Evolutionary conservation across 2,113 vertebrate species (phyloP), one percentile per base, ranked within the genome.

Genomic region (Otolemur garnettii): DNA sequence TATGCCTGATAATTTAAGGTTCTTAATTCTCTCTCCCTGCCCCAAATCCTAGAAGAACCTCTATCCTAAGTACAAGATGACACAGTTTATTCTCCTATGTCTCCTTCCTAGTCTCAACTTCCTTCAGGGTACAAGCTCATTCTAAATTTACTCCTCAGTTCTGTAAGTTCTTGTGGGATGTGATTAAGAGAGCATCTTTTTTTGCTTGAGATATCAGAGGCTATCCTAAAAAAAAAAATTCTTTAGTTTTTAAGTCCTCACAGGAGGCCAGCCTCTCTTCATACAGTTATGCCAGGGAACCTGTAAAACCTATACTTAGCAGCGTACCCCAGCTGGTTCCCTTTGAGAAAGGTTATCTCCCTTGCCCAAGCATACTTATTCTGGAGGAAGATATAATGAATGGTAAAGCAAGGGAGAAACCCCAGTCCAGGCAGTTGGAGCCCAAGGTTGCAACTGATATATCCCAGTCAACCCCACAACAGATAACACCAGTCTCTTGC

Each of bases 231-330:
- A 53, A 81, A 82, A 90, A 66, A 57, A 83, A 19, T 50, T 80
- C 30, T 91, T 80, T 24, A 35, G 50, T 74, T 89, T 94, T 89
- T 92, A 86, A 57, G 28, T 86, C 60, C 62, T 88, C 80, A n/a
- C 18, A 50, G 22, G 60, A 88, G 38, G 8, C 30, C 66, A 92
- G 42, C 50, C 64, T 88, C 60, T 87, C 53, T 81, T 55, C 28
- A 8, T 60, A 21, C 55, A 85, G n/a, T 28, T 17, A n/a, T 87
- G 15, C n/a, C 71, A 83, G 24, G 24, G 71, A 89, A 83, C 71
- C 22, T 84, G 4, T 93, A 71, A 93, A 83, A 69, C 55, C 38
- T n/a, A 5, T 71, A 62, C 26, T n/a, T n/a, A 78, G 64, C 26
- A 96, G 66, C 69, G 17, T 38, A 59, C 30, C 24, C 11, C 62